Evolutionary conservation across 2,888 invertebrate species (phyloP).

Genomic region (Tachina lurida): DNA sequence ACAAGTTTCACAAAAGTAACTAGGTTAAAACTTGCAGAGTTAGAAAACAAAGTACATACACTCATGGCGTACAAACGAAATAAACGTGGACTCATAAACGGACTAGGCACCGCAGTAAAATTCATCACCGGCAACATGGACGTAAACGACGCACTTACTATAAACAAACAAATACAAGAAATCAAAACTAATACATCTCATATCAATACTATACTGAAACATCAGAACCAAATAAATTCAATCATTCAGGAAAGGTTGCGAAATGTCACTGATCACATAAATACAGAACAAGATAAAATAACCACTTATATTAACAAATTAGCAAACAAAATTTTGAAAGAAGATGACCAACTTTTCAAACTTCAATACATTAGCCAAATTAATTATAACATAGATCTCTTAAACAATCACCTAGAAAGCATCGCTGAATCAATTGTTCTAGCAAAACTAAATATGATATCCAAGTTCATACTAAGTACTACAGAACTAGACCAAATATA

Average conservation of each 20-base stretch:
- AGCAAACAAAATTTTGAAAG: too few species aligned
- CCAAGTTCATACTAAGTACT: constrained; percentile 59
- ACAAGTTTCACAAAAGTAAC: constrained; percentile 22
- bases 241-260: background rate
- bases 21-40: constrained; percentile 44
- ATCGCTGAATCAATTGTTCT: constrained; percentile 59
- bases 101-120: constrained; percentile 59
- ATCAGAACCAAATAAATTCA: background rate
- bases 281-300: constrained; percentile 11
- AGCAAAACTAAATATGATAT: constrained; percentile 66
- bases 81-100: constrained; percentile 60
- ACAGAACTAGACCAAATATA: constrained; percentile 45
- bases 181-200: background rate
- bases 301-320: background rate
- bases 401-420: constrained; percentile 26
- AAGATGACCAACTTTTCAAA: background rate
- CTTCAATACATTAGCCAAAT: constrained; percentile 45
- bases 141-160: constrained; percentile 33
- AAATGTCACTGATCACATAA: constrained; percentile 26
- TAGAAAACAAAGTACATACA: constrained; percentile 34
- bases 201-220: background rate
- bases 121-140: constrained; percentile 66
- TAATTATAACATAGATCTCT: constrained; percentile 7
- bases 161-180: constrained; percentile 36
- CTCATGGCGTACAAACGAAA: background rate